Percentiles rank a stretch among this genome's conserved stretches.
These are phyloP conservation scores for Stichodactyla mertensii DNA, from an alignment of 64 coral and sea anemone species.

Conservation along the genomic window DNA sequence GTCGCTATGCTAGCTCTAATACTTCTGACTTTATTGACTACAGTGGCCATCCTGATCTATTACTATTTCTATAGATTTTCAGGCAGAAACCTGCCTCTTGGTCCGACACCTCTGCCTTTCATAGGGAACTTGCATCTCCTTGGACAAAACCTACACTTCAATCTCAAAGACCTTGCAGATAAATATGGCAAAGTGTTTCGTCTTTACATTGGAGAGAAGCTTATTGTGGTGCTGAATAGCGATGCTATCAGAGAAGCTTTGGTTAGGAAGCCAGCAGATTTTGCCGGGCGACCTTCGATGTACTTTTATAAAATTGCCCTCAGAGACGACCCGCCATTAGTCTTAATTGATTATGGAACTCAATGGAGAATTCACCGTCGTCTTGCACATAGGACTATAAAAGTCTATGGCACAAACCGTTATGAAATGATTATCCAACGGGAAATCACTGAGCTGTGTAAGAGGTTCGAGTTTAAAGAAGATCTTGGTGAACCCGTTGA, in stretches of 20 bases:
- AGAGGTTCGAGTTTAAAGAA: not conserved
- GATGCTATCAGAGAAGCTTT: conserved; percentile 8
- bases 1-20: not conserved
- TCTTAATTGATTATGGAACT: not conserved
- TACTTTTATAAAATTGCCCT: conserved; percentile 4
- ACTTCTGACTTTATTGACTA: not conserved
- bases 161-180: not conserved
- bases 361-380: conserved; percentile 15
- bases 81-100: not conserved
- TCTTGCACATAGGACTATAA: not conserved
- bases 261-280: not conserved
- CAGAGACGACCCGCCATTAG: conserved; percentile 9
- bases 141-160: not conserved
- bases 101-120: not conserved
- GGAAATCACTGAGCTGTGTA: not conserved
- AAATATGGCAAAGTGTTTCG: conserved; percentile 25
- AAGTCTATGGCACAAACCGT: conserved; percentile 3
- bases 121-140: conserved; percentile 20
- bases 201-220: conserved; percentile 15
- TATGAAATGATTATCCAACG: conserved; percentile 11
- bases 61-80: conserved; percentile 8
- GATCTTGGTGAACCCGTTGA: not conserved
- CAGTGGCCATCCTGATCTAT: not conserved
- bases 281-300: conserved; percentile 10
- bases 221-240: not conserved